Percentiles rank a stretch among this genome's conserved stretches.
Evolutionary conservation across 2,888 invertebrate genomes (phyloP).

Genomic region (Stenodera caucasica): DNA sequence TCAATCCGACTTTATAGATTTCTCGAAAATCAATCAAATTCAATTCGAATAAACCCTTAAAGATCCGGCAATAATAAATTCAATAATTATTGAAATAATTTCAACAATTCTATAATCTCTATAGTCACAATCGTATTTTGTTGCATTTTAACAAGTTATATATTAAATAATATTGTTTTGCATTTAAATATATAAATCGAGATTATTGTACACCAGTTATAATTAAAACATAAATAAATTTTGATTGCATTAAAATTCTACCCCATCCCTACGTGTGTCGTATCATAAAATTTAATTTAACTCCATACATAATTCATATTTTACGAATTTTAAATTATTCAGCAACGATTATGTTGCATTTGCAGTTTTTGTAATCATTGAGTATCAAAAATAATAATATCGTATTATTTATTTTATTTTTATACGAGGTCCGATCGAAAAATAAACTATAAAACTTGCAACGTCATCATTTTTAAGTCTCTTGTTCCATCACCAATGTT

Average conservation of each 20-base stretch:
- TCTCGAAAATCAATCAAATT: too few relatives aligned
- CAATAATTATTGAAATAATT: too few relatives aligned
- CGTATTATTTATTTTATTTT: too few relatives aligned
- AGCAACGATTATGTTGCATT: slow-evolving; percentile 15
- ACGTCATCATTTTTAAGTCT: too few relatives aligned
- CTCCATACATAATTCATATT: slow-evolving; percentile 11
- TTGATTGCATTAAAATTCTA: slow-evolving; percentile 6
- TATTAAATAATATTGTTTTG: not conserved
- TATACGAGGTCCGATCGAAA: too few relatives aligned
- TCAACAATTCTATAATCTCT: too few relatives aligned
- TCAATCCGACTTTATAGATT: too few relatives aligned
- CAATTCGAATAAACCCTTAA: too few relatives aligned
- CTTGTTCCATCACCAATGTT: too few relatives aligned
- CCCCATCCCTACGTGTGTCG: not conserved
- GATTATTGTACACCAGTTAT: not conserved
- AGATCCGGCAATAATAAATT: too few relatives aligned
- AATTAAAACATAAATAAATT: slow-evolving; percentile 11
- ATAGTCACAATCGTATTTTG: not conserved
- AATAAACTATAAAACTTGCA: too few relatives aligned
- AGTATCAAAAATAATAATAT: too few relatives aligned
- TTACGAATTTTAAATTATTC: slow-evolving; percentile 12
- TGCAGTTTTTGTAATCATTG: not conserved
- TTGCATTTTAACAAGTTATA: not conserved
- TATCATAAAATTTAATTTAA: slow-evolving; percentile 6
- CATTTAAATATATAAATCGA: not conserved